These are phyloP conservation scores for Unio pictorum DNA, from an alignment of 2,888 invertebrate genomes.

Conservation along the genomic window DNA sequence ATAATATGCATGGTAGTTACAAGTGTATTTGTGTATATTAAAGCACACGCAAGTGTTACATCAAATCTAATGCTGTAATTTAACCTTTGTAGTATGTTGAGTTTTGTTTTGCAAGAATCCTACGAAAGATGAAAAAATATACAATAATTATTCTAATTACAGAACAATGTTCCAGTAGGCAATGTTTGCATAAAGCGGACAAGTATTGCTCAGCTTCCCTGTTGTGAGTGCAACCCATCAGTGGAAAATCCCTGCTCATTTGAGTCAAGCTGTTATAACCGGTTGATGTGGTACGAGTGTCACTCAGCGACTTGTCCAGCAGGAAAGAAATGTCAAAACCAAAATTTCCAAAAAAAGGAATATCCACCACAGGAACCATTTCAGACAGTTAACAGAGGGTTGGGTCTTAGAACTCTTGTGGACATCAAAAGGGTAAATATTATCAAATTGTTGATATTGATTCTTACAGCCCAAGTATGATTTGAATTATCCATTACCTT, in stretches of 20 bases:
- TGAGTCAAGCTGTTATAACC: slow-evolving; percentile 88
- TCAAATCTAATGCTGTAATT: too few species aligned
- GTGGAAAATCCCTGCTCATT: slow-evolving; percentile 84
- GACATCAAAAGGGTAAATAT: slow-evolving; percentile 78
- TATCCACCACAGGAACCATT: slow-evolving; percentile 81
- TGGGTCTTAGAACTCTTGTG: slow-evolving; percentile 85
- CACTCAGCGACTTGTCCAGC: slow-evolving; percentile 85
- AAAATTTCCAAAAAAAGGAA: slow-evolving; percentile 84
- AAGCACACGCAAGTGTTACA: too few species aligned
- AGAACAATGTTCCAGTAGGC: slow-evolving; percentile 61
- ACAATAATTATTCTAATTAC: slow-evolving; percentile 7
- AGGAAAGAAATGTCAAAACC: slow-evolving; percentile 87
- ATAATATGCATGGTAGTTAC: too few species aligned
- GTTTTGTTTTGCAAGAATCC: too few species aligned
- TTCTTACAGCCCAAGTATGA: too few species aligned
- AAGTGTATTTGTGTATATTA: too few species aligned
- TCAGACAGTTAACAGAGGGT: slow-evolving; percentile 83
- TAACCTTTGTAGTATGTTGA: too few species aligned
- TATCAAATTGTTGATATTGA: too few species aligned
- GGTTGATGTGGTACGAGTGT: slow-evolving; percentile 88
- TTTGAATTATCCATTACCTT: too few species aligned
- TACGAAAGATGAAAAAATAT: too few species aligned
- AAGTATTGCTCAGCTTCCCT: slow-evolving; percentile 76
- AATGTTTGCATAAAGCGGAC: slow-evolving; percentile 70
- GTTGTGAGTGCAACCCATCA: slow-evolving; percentile 85